Evolutionary conservation across 92 coral and sea anemone genomes (phyloP), one percentile per base, ranked within the genome.

Genomic region (Actinostola sp.): DNA sequence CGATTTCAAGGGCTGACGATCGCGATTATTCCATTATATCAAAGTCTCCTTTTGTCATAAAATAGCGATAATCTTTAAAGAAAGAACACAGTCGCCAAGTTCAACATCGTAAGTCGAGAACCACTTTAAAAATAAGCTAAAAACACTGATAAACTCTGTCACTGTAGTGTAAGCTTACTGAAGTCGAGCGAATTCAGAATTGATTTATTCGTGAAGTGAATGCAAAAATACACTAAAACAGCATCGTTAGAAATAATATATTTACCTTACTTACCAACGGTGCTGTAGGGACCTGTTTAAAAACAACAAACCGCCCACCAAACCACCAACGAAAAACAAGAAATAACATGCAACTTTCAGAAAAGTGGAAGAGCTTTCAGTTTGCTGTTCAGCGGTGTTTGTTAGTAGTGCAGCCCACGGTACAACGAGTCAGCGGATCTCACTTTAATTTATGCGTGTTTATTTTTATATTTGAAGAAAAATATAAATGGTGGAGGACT

Each of bases 361-460:
- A 27, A 46, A 61, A 53, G 14, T 19, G 52, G 3, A 36, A 3
- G 0, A 3, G 36, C 38, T 57, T 57, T 57, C 25, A 56, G 67
- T 56, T 55, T 60, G 76, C 83, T 57, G 67, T 24, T 77, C 19
- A 55, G 39, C 49, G 58, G 50, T 28, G 38, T 28, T 57, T 57
- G 39, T 2, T 19, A 1, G 21, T n/a, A n/a, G n/a, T n/a, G n/a
- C 3, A 5, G 63, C 30, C 64, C 67, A 49, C 66, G 34, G 30
- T 41, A 63, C 19, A 3, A 4, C 15, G 3, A 46, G 53, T 52
- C 92, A 86, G 89, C 85, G 82, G 88, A 76, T 23, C 49, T 43
- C 45, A n/a, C 45, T 23, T 45, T 27, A 27, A 57, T 46, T 46
- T 46, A 13, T 19, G 23, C 19, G 23, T 13, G 23, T 6, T 46